Evolutionary conservation across 2,888 invertebrate genomes (phyloP), one percentile per base, ranked within the genome.

Genomic region (Tachystola acroxantha): DNA sequence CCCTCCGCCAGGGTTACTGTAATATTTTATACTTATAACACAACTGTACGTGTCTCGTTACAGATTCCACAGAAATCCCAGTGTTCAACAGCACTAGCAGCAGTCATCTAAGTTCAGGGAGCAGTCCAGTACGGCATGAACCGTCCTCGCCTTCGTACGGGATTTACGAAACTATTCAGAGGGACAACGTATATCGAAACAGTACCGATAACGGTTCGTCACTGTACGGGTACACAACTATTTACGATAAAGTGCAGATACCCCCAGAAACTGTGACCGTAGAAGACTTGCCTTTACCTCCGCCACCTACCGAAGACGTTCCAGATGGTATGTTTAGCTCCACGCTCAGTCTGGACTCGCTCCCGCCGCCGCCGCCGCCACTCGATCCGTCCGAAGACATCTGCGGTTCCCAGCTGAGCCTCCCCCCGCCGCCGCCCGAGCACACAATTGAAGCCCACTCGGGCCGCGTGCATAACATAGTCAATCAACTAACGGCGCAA

Each of bases 291-390:
- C 91, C 92, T 1, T 78, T 92, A 10, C 93, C 93, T 0, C 93
- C 93, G 1, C 94, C 94, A 1, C 93, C 94, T 0, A 89, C 90
- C 1, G 91, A 91, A 20, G 74, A 73, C 22, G 45, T 64, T 0
- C 64, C 68, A 0, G 81, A 79, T 35, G 75, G 65, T 16, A 90
- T 94, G 87, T 92, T 94, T 63, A 90, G 93, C 35, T 94, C 94
- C 1, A 94, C 92, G 9, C 78, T 94, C 7, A 94, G 94, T 13
- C 71, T 94, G 26, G 94, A 95, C 53, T 94, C 94, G n/a, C 72
- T 94, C 40, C 94, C 94, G 0, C 94, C 94, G 10, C 95, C 94
- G 1, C 94, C 94, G 0, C 94, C 94, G 7, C 94, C 94, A 0
- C 56, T 67, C 5, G 73, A 72, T 11, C 43, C 93, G 89, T 31